Base-by-base conservation (phyloP, 2,888 invertebrate genomes). In the Eurois occulta region DNA sequence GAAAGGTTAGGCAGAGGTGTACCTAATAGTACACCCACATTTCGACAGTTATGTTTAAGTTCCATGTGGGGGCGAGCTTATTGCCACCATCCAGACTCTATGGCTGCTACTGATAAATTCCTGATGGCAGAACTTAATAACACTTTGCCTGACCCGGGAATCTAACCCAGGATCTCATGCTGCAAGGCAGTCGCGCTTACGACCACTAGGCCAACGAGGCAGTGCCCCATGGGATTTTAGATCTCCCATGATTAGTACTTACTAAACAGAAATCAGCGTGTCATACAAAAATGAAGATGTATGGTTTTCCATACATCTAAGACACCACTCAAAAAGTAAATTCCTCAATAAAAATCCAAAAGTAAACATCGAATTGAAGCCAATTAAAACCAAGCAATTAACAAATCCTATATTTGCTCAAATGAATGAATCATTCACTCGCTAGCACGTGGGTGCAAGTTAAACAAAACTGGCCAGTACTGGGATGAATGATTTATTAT, bases 401-500 rank as follows among this genome's bases (percentile, higher is more conserved):
- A 68, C n/a, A 58, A 62, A 66, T 65, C 24, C 67, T 62, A 70
- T 83, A 75, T 75, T 75, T 75, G 69, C 66, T 58, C 28, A 48
- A 78, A 69, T 70, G 55, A 85, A 86, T 81, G 60, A 68, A 87
- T 80, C 76, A 78, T 72, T 75, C n/a, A 75, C 32, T 77, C 64
- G 46, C 62, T 72, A 48, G 60, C 72, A 67, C 60, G 87, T 85
- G 76, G 65, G 24, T 62, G 65, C 32, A 75, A 73, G 64, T 60
- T 74, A 83, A 87, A 89, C 77, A 83, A 70, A 79, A 79, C 76
- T 69, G 66, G 64, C 64, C 46, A 43, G 52, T 46, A 71, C 41
- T 77, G 60, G 65, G 72, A 55, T 74, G 78, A 88, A 88, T 88
- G 87, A 90, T 90, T 87, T 83, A 88, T 88, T 87, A 70, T 77